phyloP scores from a whole-genome alignment of 2,888 invertebrate species.

The Diadromus collaris region DNA sequence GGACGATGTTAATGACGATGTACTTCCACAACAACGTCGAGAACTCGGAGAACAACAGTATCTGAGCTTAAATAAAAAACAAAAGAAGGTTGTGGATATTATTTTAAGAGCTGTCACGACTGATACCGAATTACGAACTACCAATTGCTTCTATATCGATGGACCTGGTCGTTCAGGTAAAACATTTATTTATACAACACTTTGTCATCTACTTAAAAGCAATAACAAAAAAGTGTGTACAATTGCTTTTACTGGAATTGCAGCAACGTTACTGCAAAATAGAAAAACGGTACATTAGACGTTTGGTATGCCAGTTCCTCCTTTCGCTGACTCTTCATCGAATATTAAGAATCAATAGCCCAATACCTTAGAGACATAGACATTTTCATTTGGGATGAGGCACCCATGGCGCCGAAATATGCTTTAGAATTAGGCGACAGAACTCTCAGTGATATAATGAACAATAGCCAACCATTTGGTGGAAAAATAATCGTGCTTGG shows the following conservation, averaged over 20 bases:
- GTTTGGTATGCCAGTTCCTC: slow-evolving; percentile 37
- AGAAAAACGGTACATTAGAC: slow-evolving; percentile 63
- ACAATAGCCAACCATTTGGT: not conserved
- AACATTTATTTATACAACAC: slow-evolving; percentile 10
- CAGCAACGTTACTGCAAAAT: slow-evolving; percentile 68
- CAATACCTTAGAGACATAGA: not conserved
- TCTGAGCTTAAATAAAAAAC: slow-evolving; percentile 45
- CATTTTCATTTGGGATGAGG: not conserved
- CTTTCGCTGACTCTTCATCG: slow-evolving; percentile 7
- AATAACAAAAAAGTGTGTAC: slow-evolving; percentile 6
- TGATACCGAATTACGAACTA: not conserved
- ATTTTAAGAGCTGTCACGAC: slow-evolving; percentile 3
- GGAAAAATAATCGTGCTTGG: slow-evolving; percentile 1
- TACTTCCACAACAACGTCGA: not conserved
- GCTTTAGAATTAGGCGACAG: not conserved
- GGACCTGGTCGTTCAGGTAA: not conserved
- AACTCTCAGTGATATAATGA: not conserved
- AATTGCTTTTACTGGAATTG: slow-evolving; percentile 22
- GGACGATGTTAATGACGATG: not conserved
- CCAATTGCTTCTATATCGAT: slow-evolving; percentile 10
- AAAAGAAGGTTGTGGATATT: slow-evolving; percentile 44
- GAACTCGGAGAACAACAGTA: slow-evolving; percentile 10
- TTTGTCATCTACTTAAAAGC: slow-evolving; percentile 5
- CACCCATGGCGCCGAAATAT: not conserved
- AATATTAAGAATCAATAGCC: slow-evolving; percentile 7